Conservation (phyloP, 1,140 invertebrate species). For the Drosophila ogumai region DNA sequence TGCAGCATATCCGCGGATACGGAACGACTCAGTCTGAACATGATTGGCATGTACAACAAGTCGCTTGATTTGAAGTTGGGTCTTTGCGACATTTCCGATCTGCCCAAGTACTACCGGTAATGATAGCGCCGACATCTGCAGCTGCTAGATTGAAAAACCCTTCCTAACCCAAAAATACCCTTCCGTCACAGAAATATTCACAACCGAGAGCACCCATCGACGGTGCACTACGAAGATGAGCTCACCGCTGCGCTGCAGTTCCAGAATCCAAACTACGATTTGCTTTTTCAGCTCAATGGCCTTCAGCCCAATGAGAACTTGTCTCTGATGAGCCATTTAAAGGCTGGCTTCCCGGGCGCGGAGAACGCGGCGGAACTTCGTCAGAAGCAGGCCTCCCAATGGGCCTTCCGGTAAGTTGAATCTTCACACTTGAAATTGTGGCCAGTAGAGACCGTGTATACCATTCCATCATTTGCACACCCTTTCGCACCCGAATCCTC, state of each 20-base stretch:
- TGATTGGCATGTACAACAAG: constrained; percentile 91
- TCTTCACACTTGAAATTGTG: background rate
- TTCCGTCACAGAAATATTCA: constrained; percentile 42
- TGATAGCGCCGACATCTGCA: constrained; percentile 35
- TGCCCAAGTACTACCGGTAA: constrained; percentile 95
- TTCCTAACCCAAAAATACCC: background rate
- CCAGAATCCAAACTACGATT: constrained; percentile 93
- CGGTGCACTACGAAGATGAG: constrained; percentile 90
- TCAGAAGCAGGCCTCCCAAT: constrained; percentile 95
- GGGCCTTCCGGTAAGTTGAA: constrained; percentile 89
- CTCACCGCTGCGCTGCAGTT: constrained; percentile 94
- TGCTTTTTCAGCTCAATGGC: constrained; percentile 70
- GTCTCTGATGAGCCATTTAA: constrained; percentile 91
- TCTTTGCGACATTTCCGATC: constrained; percentile 92
- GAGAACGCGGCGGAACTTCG: constrained; percentile 94
- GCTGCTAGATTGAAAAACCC: background rate
- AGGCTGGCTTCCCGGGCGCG: constrained; percentile 89
- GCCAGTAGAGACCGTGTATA: constrained; percentile 16
- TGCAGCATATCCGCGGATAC: constrained; percentile 93
- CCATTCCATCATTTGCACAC: constrained; percentile 46
- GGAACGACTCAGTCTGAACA: constrained; percentile 94
- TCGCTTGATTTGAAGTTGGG: constrained; percentile 90
- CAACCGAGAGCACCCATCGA: constrained; percentile 36
- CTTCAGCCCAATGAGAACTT: constrained; percentile 85
- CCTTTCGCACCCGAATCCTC: constrained; percentile 12